Percentiles rank a stretch among this genome's conserved stretches.
These are phyloP conservation scores for Heliconius melpomene DNA, from an alignment of 1,140 invertebrate genomes.

Conservation along the genomic window DNA sequence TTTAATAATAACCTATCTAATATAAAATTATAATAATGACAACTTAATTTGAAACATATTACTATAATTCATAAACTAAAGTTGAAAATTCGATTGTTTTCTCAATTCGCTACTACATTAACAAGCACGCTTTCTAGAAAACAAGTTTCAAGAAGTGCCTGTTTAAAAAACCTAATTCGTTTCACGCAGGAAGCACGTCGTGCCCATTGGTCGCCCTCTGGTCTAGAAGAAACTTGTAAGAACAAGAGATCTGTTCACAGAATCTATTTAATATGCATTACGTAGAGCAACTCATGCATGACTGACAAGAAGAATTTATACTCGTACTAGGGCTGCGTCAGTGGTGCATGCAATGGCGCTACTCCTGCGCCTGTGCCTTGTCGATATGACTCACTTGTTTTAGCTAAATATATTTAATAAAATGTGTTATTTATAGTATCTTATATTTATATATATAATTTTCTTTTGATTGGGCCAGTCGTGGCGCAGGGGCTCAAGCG, in stretches of 20 bases:
- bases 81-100: not conserved
- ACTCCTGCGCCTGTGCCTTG: constrained; percentile 19
- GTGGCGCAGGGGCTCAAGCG: too few species aligned
- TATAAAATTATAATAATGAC: too few species aligned
- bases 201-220: constrained; percentile 23
- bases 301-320: constrained; percentile 43
- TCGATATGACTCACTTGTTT: constrained; percentile 14
- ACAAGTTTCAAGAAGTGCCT: constrained; percentile 19
- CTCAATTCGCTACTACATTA: not conserved
- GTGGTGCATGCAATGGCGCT: constrained; percentile 30
- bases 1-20: too few species aligned
- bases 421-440: too few species aligned
- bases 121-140: not conserved
- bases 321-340: constrained; percentile 27
- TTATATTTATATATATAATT: too few species aligned
- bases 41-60: too few species aligned
- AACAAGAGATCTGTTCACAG: constrained; percentile 40
- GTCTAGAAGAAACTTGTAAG: constrained; percentile 36
- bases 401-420: not conserved
- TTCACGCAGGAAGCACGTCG: constrained; percentile 31
- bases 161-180: constrained; percentile 32
- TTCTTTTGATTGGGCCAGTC: too few species aligned
- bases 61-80: not conserved
- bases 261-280: constrained; percentile 51
- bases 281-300: constrained; percentile 41